These are phyloP conservation scores for Dreissena rostriformis DNA, from an alignment of 1,140 invertebrate genomes.

Conservation along the genomic window DNA sequence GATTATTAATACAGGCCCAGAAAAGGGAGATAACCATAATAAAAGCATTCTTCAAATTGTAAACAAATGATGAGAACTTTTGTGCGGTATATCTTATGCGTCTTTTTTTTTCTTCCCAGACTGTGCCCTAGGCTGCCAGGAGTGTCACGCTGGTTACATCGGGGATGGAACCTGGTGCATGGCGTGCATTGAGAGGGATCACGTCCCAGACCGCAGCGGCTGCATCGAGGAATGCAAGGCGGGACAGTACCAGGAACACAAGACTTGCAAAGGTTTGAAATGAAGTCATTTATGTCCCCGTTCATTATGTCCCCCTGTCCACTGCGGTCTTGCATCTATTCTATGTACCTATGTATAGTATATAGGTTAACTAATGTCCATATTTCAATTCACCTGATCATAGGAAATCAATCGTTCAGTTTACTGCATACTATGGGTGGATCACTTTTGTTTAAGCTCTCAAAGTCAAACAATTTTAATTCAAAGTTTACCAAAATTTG, in stretches of 20 bases:
- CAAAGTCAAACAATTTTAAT: too few species aligned
- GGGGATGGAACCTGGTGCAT: constrained; percentile 22
- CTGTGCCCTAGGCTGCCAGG: constrained; percentile 43
- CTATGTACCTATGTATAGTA: neutral
- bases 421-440: too few species aligned
- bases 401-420: too few species aligned
- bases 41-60: too few species aligned
- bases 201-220: constrained; percentile 24
- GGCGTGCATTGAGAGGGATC: constrained; percentile 10
- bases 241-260: constrained; percentile 45
- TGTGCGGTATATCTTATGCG: too few species aligned
- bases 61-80: too few species aligned
- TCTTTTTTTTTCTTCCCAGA: constrained; percentile 25
- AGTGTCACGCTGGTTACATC: constrained; percentile 38
- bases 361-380: neutral
- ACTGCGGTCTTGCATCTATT: neutral
- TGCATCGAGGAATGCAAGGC: constrained; percentile 33
- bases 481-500: too few species aligned
- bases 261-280: constrained; percentile 47
- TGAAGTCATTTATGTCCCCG: neutral
- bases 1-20: too few species aligned
- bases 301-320: neutral
- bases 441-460: too few species aligned
- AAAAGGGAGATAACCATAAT: too few species aligned
- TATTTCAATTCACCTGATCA: too few species aligned